Percentiles rank a stretch among this genome's conserved stretches.
Conservation (phyloP, 2,797 vertebrate genomes). For the Cuculus canorus region DNA sequence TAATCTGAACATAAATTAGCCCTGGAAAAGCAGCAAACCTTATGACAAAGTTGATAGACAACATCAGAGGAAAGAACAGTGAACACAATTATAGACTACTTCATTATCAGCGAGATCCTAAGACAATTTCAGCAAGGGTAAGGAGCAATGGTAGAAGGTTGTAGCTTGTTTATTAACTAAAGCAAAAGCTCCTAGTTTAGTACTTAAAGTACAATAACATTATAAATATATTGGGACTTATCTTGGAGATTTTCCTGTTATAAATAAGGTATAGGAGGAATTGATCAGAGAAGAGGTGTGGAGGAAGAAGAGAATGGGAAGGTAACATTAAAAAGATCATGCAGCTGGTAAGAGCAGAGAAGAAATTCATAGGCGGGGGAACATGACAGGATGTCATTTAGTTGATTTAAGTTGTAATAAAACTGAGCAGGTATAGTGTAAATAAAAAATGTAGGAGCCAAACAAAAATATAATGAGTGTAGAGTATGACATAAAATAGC, state of each 20-base stretch:
- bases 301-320: not conserved
- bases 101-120: not conserved
- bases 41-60: not conserved
- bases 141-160: not conserved
- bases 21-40: not conserved
- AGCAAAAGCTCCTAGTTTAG: not conserved
- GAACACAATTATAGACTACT: not conserved
- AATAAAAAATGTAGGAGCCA: not conserved
- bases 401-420: not conserved
- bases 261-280: not conserved
- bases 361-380: not conserved
- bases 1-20: not conserved
- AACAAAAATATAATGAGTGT: not conserved
- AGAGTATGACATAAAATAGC: not conserved
- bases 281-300: not conserved
- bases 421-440: not conserved
- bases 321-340: not conserved
- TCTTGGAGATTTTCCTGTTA: not conserved
- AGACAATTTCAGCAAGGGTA: not conserved
- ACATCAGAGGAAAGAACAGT: not conserved
- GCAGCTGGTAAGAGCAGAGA: not conserved
- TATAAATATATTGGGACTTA: not conserved
- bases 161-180: not conserved
- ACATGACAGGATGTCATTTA: not conserved
- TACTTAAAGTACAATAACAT: not conserved